Conservation (phyloP, 2,888 invertebrate species). For the Argyra leucocephala region DNA sequence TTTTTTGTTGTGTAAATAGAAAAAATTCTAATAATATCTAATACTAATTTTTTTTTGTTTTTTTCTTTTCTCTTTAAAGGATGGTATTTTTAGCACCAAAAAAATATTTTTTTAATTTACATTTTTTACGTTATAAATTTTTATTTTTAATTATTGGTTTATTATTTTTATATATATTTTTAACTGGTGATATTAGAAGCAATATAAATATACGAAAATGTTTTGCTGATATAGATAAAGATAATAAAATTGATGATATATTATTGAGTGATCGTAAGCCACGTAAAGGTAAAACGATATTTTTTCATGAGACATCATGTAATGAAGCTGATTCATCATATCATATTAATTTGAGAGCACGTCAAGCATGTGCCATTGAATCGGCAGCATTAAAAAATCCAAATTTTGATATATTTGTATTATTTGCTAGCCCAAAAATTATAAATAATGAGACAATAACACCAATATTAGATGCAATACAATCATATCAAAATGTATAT, state of each 20-base stretch:
- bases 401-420: constrained; percentile 34
- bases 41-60: neutral
- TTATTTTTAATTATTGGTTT: neutral
- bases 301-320: constrained; percentile 43
- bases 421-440: constrained; percentile 36
- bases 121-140: neutral
- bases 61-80: neutral
- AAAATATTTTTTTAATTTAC: neutral
- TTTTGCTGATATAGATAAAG: constrained; percentile 27
- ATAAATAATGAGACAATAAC: constrained; percentile 22
- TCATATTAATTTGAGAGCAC: constrained; percentile 28
- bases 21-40: no score
- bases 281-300: constrained; percentile 34
- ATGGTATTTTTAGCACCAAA: neutral
- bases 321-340: constrained; percentile 2
- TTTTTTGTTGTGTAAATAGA: no score
- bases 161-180: neutral
- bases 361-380: constrained; percentile 42
- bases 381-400: constrained; percentile 40
- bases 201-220: constrained; percentile 30
- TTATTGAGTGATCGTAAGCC: constrained; percentile 31
- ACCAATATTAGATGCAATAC: constrained; percentile 24
- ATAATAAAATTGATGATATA: constrained; percentile 27
- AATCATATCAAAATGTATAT: constrained; percentile 35
- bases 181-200: constrained; percentile 15